Base-by-base conservation (phyloP, 2,888 invertebrate genomes). In the Gonocerus acuteangulatus region DNA sequence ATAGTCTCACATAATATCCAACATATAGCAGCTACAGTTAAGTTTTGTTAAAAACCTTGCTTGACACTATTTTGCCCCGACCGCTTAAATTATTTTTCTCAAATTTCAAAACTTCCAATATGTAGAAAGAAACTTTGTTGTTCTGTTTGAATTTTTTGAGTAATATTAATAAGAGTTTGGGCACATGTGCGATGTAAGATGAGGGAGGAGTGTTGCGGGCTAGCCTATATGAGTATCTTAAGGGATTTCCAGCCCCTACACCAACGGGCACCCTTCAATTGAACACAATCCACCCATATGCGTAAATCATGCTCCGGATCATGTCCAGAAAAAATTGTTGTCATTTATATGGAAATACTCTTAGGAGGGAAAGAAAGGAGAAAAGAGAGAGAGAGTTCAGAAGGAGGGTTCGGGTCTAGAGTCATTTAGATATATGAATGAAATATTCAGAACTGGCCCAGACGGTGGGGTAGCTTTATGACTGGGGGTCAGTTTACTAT, bases 371-470 rank as follows among this genome's bases (percentile, higher is more conserved):
- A 21, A 21, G 34, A 3, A 9, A 34, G 48, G 47, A 34, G n/a
- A 18, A 36, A 18, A 7, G 23, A 39, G 9, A 15, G 22, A 22
- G 32, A 6, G 13, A 6, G 19, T 4, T 9, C 13, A 21, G 22
- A 2, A 22, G 39, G 54, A 22, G 11, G 39, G 13, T 13, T 57
- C 27, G 56, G 52, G 61, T 48, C 48, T 63, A 45, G 21, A 62
- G 69, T 69, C 69, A 69, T 70, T 69, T 68, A 61, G 66, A 68
- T 69, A 69, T 70, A 70, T 69, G 69, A 69, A 69, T 69, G 69
- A 69, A 70, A 69, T 69, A 69, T 69, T 68, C 60, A 56, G 60
- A 34, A 42, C 6, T 34, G 48, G 51, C 15, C 39, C 21, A 45
- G 51, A 32, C 19, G 54, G 19, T 27, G 18, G 47, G 19, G 45